Conservation (phyloP, 1,140 invertebrate genomes). For the Planococcus citri region DNA sequence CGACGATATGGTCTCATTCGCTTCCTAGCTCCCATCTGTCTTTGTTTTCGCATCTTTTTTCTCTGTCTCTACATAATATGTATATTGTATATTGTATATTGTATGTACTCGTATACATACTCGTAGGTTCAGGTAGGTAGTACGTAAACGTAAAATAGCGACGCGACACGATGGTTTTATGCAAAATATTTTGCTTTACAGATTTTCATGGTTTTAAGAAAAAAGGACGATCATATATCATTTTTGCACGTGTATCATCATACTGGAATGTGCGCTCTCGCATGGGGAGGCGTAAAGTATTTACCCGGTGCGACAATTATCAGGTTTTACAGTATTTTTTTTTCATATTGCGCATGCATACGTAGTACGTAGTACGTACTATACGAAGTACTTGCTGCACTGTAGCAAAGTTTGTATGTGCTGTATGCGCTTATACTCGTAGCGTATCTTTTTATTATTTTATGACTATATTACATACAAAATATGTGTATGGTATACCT, state of each 20-base stretch:
- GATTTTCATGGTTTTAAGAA: constrained; percentile 71
- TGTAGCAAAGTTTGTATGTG: too few species aligned
- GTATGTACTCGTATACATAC: too few species aligned
- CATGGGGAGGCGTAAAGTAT: constrained; percentile 44
- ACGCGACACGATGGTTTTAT: too few species aligned
- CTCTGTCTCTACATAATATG: too few species aligned
- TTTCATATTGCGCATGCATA: neutral
- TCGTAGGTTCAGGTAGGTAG: too few species aligned
- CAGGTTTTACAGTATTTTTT: constrained; percentile 17
- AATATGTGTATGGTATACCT: too few species aligned
- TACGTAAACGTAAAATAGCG: too few species aligned
- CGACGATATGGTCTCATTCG: neutral
- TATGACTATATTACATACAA: neutral
- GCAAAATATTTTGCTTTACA: constrained; percentile 29
- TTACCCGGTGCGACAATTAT: constrained; percentile 35
- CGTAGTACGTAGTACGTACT: neutral
- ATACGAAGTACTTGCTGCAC: too few species aligned
- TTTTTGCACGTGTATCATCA: constrained; percentile 67
- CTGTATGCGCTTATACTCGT: neutral
- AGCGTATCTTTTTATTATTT: neutral
- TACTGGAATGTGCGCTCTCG: constrained; percentile 47
- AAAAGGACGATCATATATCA: constrained; percentile 59
- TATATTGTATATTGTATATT: too few species aligned
- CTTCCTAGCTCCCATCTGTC: too few species aligned
- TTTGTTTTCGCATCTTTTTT: too few species aligned